A percentile compares a stretch with the other conserved stretches of the same genome.
phyloP scores from a whole-genome alignment of 2,113 vertebrate species.

The Gobio gobio region DNA sequence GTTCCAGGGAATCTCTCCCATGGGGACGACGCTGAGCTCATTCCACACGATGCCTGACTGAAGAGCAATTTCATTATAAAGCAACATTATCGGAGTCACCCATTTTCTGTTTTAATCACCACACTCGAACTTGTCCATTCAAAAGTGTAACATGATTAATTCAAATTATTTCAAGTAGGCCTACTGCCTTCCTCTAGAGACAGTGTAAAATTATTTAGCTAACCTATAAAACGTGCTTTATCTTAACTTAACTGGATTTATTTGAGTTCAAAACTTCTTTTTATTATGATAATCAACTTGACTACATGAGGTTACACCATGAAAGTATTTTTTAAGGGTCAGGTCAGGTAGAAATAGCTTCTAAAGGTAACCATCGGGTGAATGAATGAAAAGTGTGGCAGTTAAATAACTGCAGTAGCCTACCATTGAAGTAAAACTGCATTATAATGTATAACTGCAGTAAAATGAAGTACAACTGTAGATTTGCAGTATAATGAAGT shows the following conservation, averaged over 20 bases:
- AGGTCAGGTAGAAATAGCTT: background rate
- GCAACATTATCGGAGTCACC: background rate
- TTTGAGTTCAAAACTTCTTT: background rate
- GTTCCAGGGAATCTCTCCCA: conserved; percentile 41
- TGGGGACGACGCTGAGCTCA: conserved; percentile 30
- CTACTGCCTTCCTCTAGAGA: conserved; percentile 21
- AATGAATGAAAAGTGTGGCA: background rate
- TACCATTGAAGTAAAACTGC: no score
- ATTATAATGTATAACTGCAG: no score
- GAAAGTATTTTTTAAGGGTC: background rate
- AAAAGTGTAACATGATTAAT: background rate
- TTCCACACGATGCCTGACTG: conserved; percentile 17
- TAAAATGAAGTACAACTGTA: no score
- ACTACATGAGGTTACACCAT: background rate
- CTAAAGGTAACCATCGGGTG: background rate
- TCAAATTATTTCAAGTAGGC: conserved; percentile 27
- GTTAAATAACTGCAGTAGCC: no score
- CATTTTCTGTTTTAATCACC: conserved; percentile 16
- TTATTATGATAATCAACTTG: background rate
- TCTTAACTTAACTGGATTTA: background rate
- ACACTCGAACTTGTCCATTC: conserved; percentile 20
- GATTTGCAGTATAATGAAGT: no score
- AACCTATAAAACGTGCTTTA: background rate
- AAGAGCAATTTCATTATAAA: conserved; percentile 32
- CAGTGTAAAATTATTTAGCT: conserved; percentile 4